These are phyloP conservation scores for Holothuria scabra DNA, from an alignment of 53 echinoderm and acorn worm species.

Conservation along the genomic window DNA sequence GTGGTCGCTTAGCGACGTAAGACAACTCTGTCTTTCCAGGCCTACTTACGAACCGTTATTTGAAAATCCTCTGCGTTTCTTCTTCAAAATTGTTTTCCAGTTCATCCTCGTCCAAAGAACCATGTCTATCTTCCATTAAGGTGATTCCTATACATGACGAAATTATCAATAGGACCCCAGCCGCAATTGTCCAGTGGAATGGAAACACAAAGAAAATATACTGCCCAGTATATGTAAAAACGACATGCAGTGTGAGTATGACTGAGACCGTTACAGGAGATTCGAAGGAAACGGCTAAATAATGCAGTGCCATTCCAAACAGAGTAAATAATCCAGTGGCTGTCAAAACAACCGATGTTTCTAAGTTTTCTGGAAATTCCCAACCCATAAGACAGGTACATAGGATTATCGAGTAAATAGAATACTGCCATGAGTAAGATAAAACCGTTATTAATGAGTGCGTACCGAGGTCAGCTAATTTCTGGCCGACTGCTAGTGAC, in stretches of 20 bases:
- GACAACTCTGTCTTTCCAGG: too few relatives aligned
- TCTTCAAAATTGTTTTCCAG: too few relatives aligned
- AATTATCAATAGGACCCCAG: background rate
- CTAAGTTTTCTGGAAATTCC: background rate
- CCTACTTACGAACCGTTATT: too few relatives aligned
- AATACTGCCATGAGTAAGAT: slow-evolving; percentile 29
- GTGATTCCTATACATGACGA: slow-evolving; percentile 13
- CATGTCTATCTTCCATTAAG: background rate
- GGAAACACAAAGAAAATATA: slow-evolving; percentile 10
- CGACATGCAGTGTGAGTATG: slow-evolving; percentile 9
- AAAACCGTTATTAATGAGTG: slow-evolving; percentile 4
- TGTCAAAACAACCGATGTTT: background rate
- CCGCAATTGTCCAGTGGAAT: slow-evolving; percentile 22
- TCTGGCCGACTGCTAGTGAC: background rate
- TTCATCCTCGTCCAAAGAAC: too few relatives aligned
- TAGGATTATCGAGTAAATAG: background rate
- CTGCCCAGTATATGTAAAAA: slow-evolving; percentile 19
- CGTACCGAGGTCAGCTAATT: slow-evolving; percentile 14
- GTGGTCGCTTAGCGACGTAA: too few relatives aligned
- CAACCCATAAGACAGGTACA: slow-evolving; percentile 1
- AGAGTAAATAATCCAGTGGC: slow-evolving; percentile 21
- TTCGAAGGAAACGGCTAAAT: slow-evolving; percentile 29
- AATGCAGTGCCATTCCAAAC: slow-evolving; percentile 26
- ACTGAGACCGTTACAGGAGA: slow-evolving; percentile 21
- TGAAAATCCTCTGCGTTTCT: too few relatives aligned